Conservation (phyloP, 2,888 invertebrate species). For the Tipula lateralis region DNA sequence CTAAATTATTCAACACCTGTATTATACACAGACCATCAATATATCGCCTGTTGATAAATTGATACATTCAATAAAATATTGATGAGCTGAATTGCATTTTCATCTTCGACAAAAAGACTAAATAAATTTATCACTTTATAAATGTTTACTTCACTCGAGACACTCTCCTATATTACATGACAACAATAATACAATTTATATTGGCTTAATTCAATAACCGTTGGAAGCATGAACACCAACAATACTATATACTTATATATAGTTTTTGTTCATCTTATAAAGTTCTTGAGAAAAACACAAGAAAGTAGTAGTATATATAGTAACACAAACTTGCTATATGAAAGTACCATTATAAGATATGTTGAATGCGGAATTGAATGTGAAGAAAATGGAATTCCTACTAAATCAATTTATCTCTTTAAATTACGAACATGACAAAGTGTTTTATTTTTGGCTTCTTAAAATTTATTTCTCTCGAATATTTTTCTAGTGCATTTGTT, state of each 20-base stretch:
- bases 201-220: conserved; percentile 24
- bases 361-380: not conserved
- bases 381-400: not conserved
- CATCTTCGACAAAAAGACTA: conserved; percentile 11
- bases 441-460: not conserved
- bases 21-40: not conserved
- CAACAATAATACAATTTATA: not conserved
- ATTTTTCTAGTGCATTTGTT: not conserved
- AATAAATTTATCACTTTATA: conserved; percentile 9
- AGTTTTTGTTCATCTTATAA: not conserved
- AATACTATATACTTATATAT: not conserved
- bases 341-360: not conserved
- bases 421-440: not conserved
- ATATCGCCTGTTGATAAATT: not conserved
- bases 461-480: not conserved
- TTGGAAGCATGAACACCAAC: conserved; percentile 24
- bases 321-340: not conserved
- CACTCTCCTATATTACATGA: not conserved
- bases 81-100: conserved; percentile 24
- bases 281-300: not conserved
- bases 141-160: not conserved
- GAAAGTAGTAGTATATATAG: not conserved
- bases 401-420: conserved; percentile 4
- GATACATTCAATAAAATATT: conserved; percentile 19
- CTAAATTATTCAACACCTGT: not conserved